Evolutionary conservation across 2,888 invertebrate genomes (phyloP), one percentile per base, ranked within the genome.

Genomic region (Agrilus cyanescens): DNA sequence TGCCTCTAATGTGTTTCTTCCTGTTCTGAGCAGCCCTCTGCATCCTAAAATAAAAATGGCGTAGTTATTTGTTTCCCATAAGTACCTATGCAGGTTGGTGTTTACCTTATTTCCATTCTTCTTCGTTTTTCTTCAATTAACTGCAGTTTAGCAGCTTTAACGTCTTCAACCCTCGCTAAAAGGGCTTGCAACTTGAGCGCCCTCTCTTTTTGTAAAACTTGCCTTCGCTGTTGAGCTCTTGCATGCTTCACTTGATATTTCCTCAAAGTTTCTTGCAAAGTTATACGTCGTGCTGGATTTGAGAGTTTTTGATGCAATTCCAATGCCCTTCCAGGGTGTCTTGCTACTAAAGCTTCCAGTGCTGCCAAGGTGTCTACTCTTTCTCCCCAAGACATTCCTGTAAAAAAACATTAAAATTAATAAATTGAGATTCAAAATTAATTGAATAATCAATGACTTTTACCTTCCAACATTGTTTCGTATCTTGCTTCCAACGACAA

Each of bases 281-380:
- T 84, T 32, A 86, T 74, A 41, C 85, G 77, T n/a, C 89, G 74
- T 1, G 89, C 85, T 0, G 94, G 94, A 37, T 89, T 90, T 0
- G 91, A 91, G 0, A 97, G 69, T 61, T 95, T 96, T 53, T 93
- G 91, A 65, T 95, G 95, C 35, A 96, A 72, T 53, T 94, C 89
- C 46, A 90, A 78, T 0, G 91, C 93, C 41, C 94, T 75, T 15
- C 91, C 95, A 0, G 96, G 95, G 62, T 90, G 87, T n/a, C 94
- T 75, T 0, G 85, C 83, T 0, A 85, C 85, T 16, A 87, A 67
- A 0, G 81, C 86, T 53, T 86, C 81, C 12, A 89, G 60, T 2
- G 82, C 84, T 2, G 85, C 84, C 53, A 86, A 65, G 6, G 81
- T 83, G 52, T 89, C 87, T 44, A 88, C 80, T 12, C 90, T 71